phyloP scores from a whole-genome alignment of 2,888 invertebrate genomes.

The Sesamia inferens region DNA sequence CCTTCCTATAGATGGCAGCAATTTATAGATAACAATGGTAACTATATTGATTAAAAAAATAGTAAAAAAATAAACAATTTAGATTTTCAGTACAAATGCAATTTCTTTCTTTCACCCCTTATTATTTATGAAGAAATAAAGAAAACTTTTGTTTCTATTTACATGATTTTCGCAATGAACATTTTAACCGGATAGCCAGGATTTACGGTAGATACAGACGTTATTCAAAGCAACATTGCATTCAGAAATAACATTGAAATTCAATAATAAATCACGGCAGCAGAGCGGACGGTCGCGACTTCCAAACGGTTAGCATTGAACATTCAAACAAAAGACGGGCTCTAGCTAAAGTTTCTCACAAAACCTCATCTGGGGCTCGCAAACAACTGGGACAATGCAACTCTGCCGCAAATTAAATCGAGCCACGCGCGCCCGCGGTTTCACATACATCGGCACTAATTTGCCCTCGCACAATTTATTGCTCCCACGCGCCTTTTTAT shows the following conservation, averaged over 20 bases:
- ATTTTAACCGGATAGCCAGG: slow-evolving; percentile 18
- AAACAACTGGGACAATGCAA: slow-evolving; percentile 80
- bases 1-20: too few species aligned
- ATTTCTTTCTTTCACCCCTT: too few species aligned
- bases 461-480: slow-evolving; percentile 79
- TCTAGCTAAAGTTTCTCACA: slow-evolving; percentile 70
- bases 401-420: slow-evolving; percentile 78
- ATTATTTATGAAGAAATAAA: neutral
- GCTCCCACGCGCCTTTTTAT: slow-evolving; percentile 75
- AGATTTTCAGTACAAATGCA: too few species aligned
- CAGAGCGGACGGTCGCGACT: slow-evolving; percentile 64
- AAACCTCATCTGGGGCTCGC: slow-evolving; percentile 72
- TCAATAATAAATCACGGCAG: slow-evolving; percentile 73
- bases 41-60: too few species aligned
- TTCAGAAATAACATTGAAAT: slow-evolving; percentile 66
- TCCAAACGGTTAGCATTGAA: slow-evolving; percentile 69
- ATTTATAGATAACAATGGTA: too few species aligned
- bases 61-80: too few species aligned
- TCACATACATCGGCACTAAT: slow-evolving; percentile 80
- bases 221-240: slow-evolving; percentile 42
- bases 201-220: slow-evolving; percentile 30
- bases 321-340: slow-evolving; percentile 76
- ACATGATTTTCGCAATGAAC: slow-evolving; percentile 12
- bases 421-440: slow-evolving; percentile 70
- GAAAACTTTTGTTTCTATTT: slow-evolving; percentile 17